phyloP scores from a whole-genome alignment of 2,113 vertebrate genomes.

The Mionectes macconnelli region DNA sequence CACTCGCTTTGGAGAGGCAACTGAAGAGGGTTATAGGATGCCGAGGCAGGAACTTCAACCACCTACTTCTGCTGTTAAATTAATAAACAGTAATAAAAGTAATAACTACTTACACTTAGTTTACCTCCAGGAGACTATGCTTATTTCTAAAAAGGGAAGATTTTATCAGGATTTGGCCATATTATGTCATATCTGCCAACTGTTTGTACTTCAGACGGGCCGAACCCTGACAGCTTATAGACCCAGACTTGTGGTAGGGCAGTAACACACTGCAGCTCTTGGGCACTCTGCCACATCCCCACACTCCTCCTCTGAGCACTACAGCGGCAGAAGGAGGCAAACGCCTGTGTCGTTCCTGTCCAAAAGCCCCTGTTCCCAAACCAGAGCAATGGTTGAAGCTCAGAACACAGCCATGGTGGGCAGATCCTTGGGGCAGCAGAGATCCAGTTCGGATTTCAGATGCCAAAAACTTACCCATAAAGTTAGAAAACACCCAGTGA shows the following conservation, averaged over 20 bases:
- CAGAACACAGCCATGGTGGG: rapidly evolving
- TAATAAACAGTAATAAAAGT: background rate
- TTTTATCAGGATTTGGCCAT: background rate
- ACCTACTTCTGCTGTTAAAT: background rate
- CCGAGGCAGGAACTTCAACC: background rate
- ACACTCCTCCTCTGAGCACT: background rate
- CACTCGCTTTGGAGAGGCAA: background rate
- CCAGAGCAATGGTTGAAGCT: background rate
- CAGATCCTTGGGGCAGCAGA: background rate
- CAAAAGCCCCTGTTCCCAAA: background rate
- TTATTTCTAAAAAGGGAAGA: background rate
- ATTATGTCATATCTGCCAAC: background rate
- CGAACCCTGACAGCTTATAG: rapidly evolving
- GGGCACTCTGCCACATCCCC: rapidly evolving
- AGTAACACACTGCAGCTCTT: background rate
- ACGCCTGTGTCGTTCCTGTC: too few species aligned
- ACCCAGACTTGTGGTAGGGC: rapidly evolving
- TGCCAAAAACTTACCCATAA: background rate
- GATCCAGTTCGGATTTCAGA: background rate
- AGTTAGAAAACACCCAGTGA: background rate
- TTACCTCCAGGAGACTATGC: background rate
- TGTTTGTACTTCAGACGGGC: background rate
- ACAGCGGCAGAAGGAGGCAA: background rate
- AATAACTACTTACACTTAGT: background rate
- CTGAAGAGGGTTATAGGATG: background rate